A percentile compares a stretch with the other conserved stretches of the same genome.
Conservation (phyloP, 2,113 vertebrate species). For the Choloepus hoffmanni region DNA sequence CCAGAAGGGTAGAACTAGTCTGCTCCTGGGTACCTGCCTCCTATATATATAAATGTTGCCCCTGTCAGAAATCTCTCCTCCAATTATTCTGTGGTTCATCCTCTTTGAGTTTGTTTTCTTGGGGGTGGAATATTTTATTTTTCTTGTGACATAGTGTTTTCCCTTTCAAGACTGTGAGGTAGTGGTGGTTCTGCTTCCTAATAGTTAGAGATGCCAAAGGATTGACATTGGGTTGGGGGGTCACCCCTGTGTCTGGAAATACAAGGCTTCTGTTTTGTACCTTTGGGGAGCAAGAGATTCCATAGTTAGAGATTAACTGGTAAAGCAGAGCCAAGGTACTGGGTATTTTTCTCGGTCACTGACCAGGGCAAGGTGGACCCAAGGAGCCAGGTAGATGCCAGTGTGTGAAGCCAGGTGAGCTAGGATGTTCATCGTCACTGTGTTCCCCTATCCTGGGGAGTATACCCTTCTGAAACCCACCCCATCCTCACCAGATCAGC, state of each 20-base stretch:
- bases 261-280: conserved; percentile 41
- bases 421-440: background rate
- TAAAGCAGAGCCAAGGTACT: background rate
- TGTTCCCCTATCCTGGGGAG: background rate
- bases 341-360: conserved; percentile 14
- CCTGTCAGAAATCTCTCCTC: background rate
- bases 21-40: background rate
- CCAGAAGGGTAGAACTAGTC: background rate
- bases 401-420: background rate
- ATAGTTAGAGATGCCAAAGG: conserved; percentile 44
- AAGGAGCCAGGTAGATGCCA: background rate
- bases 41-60: conserved; percentile 16
- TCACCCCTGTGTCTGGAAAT: conserved; percentile 62
- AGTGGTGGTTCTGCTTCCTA: conserved; percentile 17
- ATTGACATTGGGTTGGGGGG: conserved; percentile 46
- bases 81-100: background rate
- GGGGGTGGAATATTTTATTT: conserved; percentile 35
- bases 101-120: conserved; percentile 44
- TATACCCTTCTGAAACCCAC: background rate
- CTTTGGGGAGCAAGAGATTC: conserved; percentile 66
- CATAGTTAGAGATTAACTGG: conserved; percentile 80
- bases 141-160: conserved; percentile 34
- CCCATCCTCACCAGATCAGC: background rate
- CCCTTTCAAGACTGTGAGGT: conserved; percentile 29
- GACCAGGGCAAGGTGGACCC: background rate